Conservation (phyloP, 2,797 vertebrate genomes). For the Galago senegalensis region DNA sequence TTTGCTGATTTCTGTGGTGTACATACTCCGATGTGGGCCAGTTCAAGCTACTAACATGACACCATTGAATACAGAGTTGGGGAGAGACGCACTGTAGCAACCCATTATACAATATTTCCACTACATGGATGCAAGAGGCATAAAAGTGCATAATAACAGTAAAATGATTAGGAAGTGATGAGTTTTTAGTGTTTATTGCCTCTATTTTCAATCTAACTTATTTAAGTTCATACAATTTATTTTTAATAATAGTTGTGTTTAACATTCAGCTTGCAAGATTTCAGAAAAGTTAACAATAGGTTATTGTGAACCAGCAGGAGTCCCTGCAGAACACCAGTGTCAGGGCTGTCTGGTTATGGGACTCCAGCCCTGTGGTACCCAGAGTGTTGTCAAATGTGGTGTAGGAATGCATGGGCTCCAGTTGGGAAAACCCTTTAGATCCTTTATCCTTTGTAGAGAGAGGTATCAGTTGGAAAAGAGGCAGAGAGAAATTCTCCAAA, state of each 20-base stretch:
- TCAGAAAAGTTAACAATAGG: not conserved
- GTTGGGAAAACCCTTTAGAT: not conserved
- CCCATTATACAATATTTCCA: not conserved
- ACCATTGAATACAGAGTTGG: not conserved
- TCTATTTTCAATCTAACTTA: conserved; percentile 35
- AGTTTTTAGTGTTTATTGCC: not conserved
- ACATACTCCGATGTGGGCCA: not conserved
- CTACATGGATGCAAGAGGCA: not conserved
- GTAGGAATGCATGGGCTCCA: not conserved
- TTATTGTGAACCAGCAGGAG: not conserved
- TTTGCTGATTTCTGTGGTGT: not conserved
- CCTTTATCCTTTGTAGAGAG: not conserved
- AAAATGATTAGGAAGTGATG: not conserved
- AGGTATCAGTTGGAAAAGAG: not conserved
- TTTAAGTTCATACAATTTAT: not conserved
- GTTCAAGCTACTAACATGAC: not conserved
- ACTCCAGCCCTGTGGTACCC: not conserved
- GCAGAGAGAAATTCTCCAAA: not conserved
- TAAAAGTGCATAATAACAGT: not conserved
- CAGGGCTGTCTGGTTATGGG: not conserved
- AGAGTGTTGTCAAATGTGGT: not conserved
- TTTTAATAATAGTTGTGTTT: conserved; percentile 19
- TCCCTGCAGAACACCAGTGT: not conserved
- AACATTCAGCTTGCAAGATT: not conserved
- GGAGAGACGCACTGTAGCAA: not conserved